A percentile compares a stretch with the other conserved stretches of the same genome.
Conservation (phyloP, 2,113 vertebrate species). For the Podiceps cristatus region DNA sequence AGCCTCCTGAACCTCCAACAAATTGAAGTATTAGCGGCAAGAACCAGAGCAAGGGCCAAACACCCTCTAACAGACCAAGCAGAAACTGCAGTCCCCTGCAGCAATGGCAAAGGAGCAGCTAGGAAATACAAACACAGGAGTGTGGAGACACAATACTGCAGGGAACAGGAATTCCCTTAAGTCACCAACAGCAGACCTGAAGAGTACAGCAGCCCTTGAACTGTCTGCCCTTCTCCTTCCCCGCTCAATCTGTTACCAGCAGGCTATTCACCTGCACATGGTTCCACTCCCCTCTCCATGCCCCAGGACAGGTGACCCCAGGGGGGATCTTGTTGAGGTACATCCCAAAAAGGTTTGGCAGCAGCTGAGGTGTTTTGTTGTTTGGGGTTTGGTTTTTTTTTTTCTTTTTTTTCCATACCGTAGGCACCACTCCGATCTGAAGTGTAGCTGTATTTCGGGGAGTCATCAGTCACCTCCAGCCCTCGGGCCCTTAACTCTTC, state of each 20-base stretch:
- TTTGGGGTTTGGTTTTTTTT: too few relatives aligned
- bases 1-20: neutral
- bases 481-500: constrained; percentile 90
- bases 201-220: neutral
- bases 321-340: neutral
- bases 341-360: neutral
- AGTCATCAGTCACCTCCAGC: constrained; percentile 86
- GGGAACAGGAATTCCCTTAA: neutral
- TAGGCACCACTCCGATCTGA: constrained; percentile 75
- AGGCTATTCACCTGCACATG: neutral
- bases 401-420: constrained; percentile 59
- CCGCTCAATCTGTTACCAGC: neutral
- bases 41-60: neutral
- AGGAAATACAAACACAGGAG: neutral
- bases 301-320: neutral
- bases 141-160: neutral
- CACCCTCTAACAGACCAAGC: neutral
- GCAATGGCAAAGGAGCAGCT: neutral
- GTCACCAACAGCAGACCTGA: neutral
- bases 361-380: neutral
- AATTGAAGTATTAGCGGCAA: neutral
- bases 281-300: neutral
- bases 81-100: neutral
- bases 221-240: neutral
- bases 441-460: constrained; percentile 87